A percentile compares a stretch with the other conserved stretches of the same genome.
Conservation (phyloP, 2,797 vertebrate genomes). For the Potorous gilbertii region DNA sequence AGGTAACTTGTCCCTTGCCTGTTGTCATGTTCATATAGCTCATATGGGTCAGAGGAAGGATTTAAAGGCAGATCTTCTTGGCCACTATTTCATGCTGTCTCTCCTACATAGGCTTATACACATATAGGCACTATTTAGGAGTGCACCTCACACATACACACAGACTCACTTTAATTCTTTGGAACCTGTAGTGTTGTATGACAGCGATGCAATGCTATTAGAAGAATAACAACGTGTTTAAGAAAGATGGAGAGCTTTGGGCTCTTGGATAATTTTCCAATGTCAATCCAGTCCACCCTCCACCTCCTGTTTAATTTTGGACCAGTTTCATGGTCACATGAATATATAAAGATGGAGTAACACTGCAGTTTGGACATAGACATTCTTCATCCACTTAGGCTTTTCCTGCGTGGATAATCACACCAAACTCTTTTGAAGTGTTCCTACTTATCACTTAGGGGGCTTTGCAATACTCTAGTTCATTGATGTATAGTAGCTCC, state of each 20-base stretch:
- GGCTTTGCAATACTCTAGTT: neutral
- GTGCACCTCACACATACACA: neutral
- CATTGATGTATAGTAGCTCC: neutral
- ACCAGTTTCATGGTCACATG: neutral
- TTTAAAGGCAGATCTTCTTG: neutral
- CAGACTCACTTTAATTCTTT: neutral
- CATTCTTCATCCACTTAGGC: neutral
- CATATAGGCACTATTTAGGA: neutral
- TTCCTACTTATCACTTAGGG: too few relatives aligned
- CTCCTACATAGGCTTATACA: neutral
- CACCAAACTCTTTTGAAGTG: neutral
- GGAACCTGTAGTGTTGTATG: neutral
- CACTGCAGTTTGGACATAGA: neutral
- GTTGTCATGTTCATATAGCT: neutral
- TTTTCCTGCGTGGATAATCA: neutral
- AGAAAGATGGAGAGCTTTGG: neutral
- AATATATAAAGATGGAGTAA: neutral
- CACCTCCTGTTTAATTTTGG: neutral
- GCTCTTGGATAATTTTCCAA: neutral
- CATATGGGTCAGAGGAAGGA: neutral
- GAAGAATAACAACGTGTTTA: neutral
- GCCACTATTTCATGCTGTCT: neutral
- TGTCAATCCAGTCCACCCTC: neutral
- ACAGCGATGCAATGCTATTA: neutral
- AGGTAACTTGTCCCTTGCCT: neutral